Evolutionary conservation across 2,113 vertebrate genomes (phyloP), one percentile per base, ranked within the genome.

Genomic region (Oophaga pumilio): DNA sequence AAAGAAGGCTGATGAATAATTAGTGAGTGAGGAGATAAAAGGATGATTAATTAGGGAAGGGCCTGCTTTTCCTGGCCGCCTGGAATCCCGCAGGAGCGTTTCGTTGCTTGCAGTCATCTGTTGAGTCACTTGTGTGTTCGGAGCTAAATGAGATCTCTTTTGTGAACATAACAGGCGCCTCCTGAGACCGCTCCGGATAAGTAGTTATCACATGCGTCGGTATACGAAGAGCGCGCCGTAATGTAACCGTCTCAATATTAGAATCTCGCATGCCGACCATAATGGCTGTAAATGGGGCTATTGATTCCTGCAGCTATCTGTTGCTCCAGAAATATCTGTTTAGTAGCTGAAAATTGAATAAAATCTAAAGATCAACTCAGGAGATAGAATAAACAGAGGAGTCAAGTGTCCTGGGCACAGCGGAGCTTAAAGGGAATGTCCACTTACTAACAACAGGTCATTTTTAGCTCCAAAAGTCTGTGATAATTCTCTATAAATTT

Each of bases 91-190:
- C 59, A 57, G 74, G 71, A 73, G 22, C 26, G 52, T 77, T 28
- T 52, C 53, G 73, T 86, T 82, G 87, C 88, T 90, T 88, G 76
- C 84, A 89, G 90, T 79, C 84, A 91, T 87, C 89, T 89, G 82
- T 90, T 85, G 90, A 80, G 83, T 85, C 88, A 74, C 18, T 87
- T 69, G 82, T 90, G 66, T 91, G 91, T 89, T 88, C 88, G 88
- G 89, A 90, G 88, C 88, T 91, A 90, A 91, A 90, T 87, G 49
- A 90, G 84, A 60, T 82, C 80, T 79, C 85, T 83, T 80, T 60
- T 84, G 85, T 60, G 87, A 49, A 69, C 77, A 76, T 79, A 91
- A 52, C 89, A 90, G 56, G 24, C 81, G 81, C 62, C 26, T 85
- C 89, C 90, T 78, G 85, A 80, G 83, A 82, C 84, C 13, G 5